phyloP scores from a whole-genome alignment of 2,888 invertebrate species.

The Plagodis dolabraria region DNA sequence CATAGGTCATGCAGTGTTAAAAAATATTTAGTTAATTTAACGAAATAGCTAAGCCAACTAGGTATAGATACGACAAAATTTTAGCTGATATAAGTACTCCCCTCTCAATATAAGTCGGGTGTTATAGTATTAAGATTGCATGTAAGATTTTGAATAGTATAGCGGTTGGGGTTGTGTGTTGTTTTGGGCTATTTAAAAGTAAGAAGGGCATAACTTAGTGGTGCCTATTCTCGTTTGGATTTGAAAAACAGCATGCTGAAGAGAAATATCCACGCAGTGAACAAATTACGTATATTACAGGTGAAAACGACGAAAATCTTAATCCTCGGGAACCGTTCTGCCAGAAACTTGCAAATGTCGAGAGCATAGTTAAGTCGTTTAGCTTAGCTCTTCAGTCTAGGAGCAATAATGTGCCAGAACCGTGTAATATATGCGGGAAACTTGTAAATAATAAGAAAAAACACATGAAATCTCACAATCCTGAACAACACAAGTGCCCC shows the following conservation, averaged over 20 bases:
- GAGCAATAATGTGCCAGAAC: slow-evolving; percentile 69
- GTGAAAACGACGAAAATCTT: slow-evolving; percentile 80
- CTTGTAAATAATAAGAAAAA: slow-evolving; percentile 88
- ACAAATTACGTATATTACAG: slow-evolving; percentile 73
- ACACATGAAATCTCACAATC: slow-evolving; percentile 87
- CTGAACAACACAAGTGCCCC: slow-evolving; percentile 86
- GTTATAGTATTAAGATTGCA: slow-evolving; percentile 51
- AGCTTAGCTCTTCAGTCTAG: slow-evolving; percentile 53
- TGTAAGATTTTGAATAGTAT: slow-evolving; percentile 48
- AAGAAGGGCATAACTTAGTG: slow-evolving; percentile 31
- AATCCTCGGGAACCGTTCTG: slow-evolving; percentile 69
- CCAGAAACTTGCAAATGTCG: slow-evolving; percentile 67
- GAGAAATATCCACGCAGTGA: slow-evolving; percentile 52
- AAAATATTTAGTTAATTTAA: slow-evolving; percentile 31
- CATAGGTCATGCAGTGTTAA: slow-evolving; percentile 64
- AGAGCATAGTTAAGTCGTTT: slow-evolving; percentile 71
- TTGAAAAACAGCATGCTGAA: slow-evolving; percentile 51
- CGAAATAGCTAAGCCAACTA: slow-evolving; percentile 24
- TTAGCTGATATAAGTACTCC: slow-evolving; percentile 25
- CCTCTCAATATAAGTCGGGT: slow-evolving; percentile 26
- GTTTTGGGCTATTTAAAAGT: slow-evolving; percentile 34
- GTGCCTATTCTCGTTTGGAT: slow-evolving; percentile 41
- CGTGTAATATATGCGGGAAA: slow-evolving; percentile 87
- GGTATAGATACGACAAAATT: slow-evolving; percentile 16
- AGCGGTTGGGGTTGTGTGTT: slow-evolving; percentile 40